These are phyloP conservation scores for Scyliorhinus canicula DNA, from an alignment of 2,797 vertebrate species.

Conservation along the genomic window DNA sequence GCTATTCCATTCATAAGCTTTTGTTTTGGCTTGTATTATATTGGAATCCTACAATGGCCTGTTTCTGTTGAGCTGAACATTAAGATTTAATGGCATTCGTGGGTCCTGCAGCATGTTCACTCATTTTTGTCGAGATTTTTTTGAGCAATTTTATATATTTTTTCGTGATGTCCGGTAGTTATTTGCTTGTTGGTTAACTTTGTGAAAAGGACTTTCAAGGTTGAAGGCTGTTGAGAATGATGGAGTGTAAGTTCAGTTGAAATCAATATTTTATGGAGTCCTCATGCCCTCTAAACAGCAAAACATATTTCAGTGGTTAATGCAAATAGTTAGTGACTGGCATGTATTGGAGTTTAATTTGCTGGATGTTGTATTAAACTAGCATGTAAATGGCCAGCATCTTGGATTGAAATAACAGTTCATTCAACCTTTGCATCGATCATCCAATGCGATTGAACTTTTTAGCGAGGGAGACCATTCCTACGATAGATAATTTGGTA, in stretches of 20 bases:
- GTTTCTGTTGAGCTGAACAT: constrained; percentile 5
- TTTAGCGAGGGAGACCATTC: neutral
- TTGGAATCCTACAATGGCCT: neutral
- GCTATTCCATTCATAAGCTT: neutral
- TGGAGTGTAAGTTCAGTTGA: constrained; percentile 36
- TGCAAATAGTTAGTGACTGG: neutral
- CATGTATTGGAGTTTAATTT: neutral
- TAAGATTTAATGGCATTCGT: neutral
- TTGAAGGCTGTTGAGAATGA: constrained; percentile 26
- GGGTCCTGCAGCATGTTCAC: neutral
- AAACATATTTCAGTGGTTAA: constrained; percentile 12
- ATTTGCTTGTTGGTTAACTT: neutral
- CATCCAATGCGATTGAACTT: neutral
- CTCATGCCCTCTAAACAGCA: neutral
- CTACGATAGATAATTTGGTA: neutral
- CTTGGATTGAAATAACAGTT: neutral
- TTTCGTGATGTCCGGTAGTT: neutral
- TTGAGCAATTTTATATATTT: neutral
- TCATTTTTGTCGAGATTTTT: neutral
- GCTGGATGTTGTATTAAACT: neutral
- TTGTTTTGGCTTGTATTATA: neutral
- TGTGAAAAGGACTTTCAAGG: constrained; percentile 4
- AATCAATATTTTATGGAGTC: constrained; percentile 26
- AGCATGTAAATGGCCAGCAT: neutral
- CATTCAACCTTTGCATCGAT: neutral